These are phyloP conservation scores for Pocillopora grandis DNA, from an alignment of 92 coral and sea anemone genomes.

Conservation along the genomic window DNA sequence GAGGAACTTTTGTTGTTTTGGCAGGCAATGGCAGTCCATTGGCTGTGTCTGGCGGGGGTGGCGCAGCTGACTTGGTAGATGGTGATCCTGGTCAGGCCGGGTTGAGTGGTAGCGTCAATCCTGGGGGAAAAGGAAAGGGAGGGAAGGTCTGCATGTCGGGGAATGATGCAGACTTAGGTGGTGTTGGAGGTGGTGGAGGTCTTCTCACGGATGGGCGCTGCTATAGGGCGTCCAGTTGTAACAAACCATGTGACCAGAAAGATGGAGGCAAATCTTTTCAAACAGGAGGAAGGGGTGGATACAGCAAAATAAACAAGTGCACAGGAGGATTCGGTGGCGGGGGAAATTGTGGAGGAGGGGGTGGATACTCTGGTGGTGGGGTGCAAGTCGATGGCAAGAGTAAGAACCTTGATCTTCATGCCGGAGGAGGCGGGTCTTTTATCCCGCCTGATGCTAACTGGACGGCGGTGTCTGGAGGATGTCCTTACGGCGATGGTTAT, in stretches of 20 bases:
- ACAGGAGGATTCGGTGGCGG: constrained; percentile 35
- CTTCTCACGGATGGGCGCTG: constrained; percentile 19
- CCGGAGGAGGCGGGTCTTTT: constrained; percentile 51
- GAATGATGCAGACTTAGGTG: neutral
- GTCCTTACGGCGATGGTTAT: constrained; percentile 20
- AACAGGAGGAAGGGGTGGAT: constrained; percentile 40
- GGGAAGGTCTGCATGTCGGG: constrained; percentile 35
- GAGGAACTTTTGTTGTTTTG: constrained; percentile 40
- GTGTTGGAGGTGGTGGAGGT: constrained; percentile 47
- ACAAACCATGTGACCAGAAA: neutral
- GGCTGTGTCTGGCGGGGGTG: constrained; percentile 46
- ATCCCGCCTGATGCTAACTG: constrained; percentile 10
- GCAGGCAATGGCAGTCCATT: constrained; percentile 18
- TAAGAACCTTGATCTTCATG: neutral
- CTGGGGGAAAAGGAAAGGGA: constrained; percentile 25
- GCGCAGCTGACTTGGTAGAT: constrained; percentile 26
- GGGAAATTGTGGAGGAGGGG: constrained; percentile 46
- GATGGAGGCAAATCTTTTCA: constrained; percentile 42
- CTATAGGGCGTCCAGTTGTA: constrained; percentile 2
- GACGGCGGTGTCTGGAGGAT: constrained; percentile 28
- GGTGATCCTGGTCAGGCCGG: constrained; percentile 41
- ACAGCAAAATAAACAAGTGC: neutral
- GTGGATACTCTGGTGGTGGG: constrained; percentile 48
- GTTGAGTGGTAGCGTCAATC: constrained; percentile 18
- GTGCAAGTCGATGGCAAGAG: constrained; percentile 10